phyloP scores from a whole-genome alignment of 2,888 invertebrate genomes.

The Callinectes sapidus region DNA sequence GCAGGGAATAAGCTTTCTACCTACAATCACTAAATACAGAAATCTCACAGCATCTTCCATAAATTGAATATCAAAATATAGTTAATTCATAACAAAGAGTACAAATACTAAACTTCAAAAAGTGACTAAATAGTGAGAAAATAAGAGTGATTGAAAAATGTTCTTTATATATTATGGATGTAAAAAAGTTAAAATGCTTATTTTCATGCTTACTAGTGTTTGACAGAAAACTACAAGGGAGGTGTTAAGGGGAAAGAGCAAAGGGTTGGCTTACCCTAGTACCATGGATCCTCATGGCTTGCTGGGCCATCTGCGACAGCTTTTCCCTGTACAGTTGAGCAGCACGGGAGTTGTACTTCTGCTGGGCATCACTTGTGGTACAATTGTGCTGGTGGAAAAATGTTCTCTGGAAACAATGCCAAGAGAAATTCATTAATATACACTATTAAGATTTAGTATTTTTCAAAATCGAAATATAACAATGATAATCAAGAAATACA shows the following conservation, averaged over 20 bases:
- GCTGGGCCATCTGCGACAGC: constrained; percentile 86
- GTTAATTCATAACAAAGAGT: neutral
- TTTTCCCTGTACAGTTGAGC: constrained; percentile 96
- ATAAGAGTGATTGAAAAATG: neutral
- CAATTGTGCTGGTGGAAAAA: constrained; percentile 97
- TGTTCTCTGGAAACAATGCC: constrained; percentile 81
- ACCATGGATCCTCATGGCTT: constrained; percentile 91
- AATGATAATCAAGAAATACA: no score
- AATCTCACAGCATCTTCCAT: neutral
- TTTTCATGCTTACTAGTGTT: neutral
- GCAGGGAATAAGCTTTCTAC: neutral
- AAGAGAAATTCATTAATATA: neutral
- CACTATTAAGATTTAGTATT: neutral
- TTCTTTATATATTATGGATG: no score
- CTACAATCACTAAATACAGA: neutral
- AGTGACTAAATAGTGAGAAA: neutral
- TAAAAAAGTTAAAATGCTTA: neutral
- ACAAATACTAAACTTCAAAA: neutral
- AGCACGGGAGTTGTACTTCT: constrained; percentile 97
- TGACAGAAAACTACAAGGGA: neutral
- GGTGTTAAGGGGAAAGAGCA: neutral
- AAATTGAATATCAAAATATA: neutral
- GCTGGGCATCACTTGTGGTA: constrained; percentile 92
- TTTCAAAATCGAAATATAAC: no score
- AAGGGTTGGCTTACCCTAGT: constrained; percentile 82